phyloP scores from a whole-genome alignment of 2,888 invertebrate genomes.

The Phlogophora meticulosa region DNA sequence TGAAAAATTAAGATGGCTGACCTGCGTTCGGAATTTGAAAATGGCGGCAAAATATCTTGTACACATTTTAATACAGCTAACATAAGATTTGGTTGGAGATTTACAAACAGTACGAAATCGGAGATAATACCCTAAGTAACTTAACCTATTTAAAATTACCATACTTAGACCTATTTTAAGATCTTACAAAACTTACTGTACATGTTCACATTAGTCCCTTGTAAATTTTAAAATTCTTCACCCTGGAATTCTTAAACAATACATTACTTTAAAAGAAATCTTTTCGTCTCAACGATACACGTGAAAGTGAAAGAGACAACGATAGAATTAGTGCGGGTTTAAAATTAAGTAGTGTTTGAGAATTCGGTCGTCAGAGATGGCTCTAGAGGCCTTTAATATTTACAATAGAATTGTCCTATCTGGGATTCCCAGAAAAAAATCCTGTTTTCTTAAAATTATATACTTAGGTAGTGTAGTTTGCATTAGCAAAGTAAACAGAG shows the following conservation, averaged over 20 bases:
- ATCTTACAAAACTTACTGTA: background rate
- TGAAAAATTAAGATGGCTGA: too few species aligned
- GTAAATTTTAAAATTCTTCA: conserved; percentile 1
- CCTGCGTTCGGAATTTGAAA: too few species aligned
- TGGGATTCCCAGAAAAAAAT: conserved; percentile 3
- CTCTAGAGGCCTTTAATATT: conserved; percentile 31
- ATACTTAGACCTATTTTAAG: background rate
- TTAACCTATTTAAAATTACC: background rate
- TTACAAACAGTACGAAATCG: background rate
- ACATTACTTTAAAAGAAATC: background rate
- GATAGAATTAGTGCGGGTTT: background rate
- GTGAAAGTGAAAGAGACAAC: background rate
- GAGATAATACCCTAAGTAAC: background rate
- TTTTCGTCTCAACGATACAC: background rate
- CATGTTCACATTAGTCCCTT: conserved; percentile 10
- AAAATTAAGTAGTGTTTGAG: background rate
- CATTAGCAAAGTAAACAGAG: too few species aligned
- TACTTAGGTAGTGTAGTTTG: background rate
- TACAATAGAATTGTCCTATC: conserved; percentile 53
- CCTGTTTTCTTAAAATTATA: background rate
- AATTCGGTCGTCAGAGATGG: conserved; percentile 1
- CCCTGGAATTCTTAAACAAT: conserved; percentile 6
- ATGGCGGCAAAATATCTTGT: too few species aligned
- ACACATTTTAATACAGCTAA: too few species aligned
- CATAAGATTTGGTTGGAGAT: background rate